A percentile compares a stretch with the other conserved stretches of the same genome.
Evolutionary conservation across 2,113 vertebrate species (phyloP).

Genomic region (Puntigrus tetrazona): DNA sequence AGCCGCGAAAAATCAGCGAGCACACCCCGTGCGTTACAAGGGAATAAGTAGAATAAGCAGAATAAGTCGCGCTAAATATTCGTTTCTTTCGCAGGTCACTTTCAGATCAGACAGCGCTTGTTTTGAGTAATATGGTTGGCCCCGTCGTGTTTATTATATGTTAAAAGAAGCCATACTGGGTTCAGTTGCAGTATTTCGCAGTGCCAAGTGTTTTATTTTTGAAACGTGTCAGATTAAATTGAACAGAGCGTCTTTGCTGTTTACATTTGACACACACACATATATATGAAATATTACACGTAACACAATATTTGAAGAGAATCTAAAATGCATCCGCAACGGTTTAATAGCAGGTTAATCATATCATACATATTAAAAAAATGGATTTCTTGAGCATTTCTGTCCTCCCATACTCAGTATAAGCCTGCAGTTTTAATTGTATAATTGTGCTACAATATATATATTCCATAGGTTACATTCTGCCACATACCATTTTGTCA

Average conservation of each 20-base stretch:
- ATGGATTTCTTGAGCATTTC: background rate
- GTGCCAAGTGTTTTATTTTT: background rate
- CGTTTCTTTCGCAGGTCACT: background rate
- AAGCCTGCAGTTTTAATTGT: background rate
- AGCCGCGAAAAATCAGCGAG: background rate
- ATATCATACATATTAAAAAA: background rate
- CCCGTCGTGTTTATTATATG: background rate
- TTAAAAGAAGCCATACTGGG: background rate
- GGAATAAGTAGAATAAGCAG: no score
- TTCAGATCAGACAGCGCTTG: background rate
- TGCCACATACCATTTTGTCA: background rate
- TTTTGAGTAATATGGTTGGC: background rate
- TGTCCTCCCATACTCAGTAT: background rate
- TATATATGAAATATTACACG: background rate
- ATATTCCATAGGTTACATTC: background rate
- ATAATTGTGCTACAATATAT: background rate
- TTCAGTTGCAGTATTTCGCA: background rate
- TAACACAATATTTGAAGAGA: background rate
- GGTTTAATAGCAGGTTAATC: background rate
- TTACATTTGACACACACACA: no score
- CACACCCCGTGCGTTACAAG: background rate
- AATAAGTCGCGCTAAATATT: background rate
- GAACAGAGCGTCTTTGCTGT: background rate
- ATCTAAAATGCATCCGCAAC: background rate
- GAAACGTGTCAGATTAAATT: background rate